Evolutionary conservation across 2,113 vertebrate species (phyloP), one percentile per base, ranked within the genome.

Genomic region (Cyrtonyx montezumae): DNA sequence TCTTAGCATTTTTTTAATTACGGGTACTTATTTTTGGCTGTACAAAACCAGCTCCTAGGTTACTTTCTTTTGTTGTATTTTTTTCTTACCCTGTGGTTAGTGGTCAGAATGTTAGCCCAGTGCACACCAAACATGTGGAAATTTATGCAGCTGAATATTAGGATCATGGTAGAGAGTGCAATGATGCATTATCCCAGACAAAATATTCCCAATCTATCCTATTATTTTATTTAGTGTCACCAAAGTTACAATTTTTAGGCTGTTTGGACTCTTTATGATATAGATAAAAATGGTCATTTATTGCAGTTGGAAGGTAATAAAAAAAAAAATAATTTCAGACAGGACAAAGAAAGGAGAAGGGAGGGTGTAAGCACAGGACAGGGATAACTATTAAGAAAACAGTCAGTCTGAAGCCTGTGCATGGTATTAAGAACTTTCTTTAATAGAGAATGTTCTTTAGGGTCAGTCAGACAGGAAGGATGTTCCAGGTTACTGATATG

Each of bases 81-180:
- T 40, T 40, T 82, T 66, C 88, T 96, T 85, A 79, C 46, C 48
- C 43, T 65, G 70, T 86, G 77, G 88, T 92, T 88, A 65, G 49
- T 96, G 93, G 92, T 94, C 92, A 92, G 75, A 91, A 88, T 82
- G 74, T 91, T 94, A 95, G 69, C 71, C 68, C 95, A 90, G 74
- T 90, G 94, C 70, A 93, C 93, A 94, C 58, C 93, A 88, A 95
- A 61, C 42, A 65, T 16, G 83, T 87, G 89, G 90, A 95, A 96
- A 95, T 88, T 81, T 95, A 96, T 94, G 93, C 75, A 92, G 91
- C 95, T 68, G 78, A 84, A 92, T 95, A 92, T 95, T 91, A 78
- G 73, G 89, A 89, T 95, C 83, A 88, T 55, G 89, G 84, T 79
- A 96, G 94, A 94, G 84, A 85, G 84, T 84, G 75, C 78, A 94